Percentiles rank a stretch among this genome's conserved stretches.
Evolutionary conservation across 2,113 vertebrate genomes (phyloP).

Genomic region (Bolborhynchus lineola): DNA sequence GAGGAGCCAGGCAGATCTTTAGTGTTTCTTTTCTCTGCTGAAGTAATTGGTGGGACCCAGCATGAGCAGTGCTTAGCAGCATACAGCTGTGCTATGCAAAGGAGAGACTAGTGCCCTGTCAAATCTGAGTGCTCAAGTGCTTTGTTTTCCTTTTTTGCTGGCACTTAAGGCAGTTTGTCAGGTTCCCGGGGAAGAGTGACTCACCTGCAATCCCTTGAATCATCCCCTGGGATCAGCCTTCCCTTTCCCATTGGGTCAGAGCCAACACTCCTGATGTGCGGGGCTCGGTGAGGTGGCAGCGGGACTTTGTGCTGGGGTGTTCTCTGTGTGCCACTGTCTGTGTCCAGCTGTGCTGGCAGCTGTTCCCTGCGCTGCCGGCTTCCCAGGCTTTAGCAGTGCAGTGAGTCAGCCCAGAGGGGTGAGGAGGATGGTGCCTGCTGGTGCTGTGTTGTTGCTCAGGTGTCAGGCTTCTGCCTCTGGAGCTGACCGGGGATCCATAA

Average conservation of each 20-base stretch:
- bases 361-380: background rate
- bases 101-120: background rate
- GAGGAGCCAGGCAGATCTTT: background rate
- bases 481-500: background rate
- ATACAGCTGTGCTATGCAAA: background rate
- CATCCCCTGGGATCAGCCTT: background rate
- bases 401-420: background rate
- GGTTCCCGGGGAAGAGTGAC: background rate
- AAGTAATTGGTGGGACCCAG: background rate
- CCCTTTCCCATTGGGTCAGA: background rate
- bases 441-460: background rate
- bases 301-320: background rate
- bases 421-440: background rate
- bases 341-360: background rate
- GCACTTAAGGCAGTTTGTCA: background rate
- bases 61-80: background rate
- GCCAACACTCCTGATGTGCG: accelerated
- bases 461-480: background rate
- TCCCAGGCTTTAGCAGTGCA: background rate
- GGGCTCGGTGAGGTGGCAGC: background rate
- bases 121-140: background rate
- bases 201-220: background rate
- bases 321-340: background rate
- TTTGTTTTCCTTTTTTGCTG: background rate
- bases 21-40: background rate